Conservation (phyloP, 2,797 vertebrate species). For the Florisuga fusca region DNA sequence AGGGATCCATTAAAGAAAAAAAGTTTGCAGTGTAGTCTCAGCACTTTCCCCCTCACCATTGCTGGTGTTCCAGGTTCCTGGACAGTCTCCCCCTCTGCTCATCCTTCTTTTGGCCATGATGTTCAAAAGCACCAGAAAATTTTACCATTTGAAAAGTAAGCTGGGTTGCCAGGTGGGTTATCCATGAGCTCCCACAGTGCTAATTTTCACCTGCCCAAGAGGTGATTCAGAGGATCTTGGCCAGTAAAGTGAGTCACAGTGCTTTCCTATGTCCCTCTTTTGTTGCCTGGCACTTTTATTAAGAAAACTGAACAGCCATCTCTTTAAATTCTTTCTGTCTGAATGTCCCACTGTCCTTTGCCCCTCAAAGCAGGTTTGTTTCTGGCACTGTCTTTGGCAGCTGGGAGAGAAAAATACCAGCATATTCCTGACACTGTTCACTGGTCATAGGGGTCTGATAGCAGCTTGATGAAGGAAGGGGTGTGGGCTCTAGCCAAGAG, state of each 20-base stretch:
- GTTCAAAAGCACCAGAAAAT: not conserved
- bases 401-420: not conserved
- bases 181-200: not conserved
- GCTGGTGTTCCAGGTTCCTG: not conserved
- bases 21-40: fast-evolving
- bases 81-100: not conserved
- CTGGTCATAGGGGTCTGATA: not conserved
- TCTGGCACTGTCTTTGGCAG: not conserved
- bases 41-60: not conserved
- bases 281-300: not conserved
- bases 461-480: not conserved
- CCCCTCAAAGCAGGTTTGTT: not conserved
- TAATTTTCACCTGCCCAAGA: constrained; percentile 1
- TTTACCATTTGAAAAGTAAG: not conserved
- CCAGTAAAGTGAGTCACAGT: not conserved
- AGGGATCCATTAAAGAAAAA: constrained; percentile 45
- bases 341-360: not conserved
- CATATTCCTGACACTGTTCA: not conserved
- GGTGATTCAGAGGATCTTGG: constrained; percentile 16
- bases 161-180: constrained; percentile 26
- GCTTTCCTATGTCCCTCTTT: not conserved
- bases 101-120: not conserved
- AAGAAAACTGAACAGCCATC: not conserved
- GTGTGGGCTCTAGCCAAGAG: not conserved
- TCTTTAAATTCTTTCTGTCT: not conserved